Evolutionary conservation across 2,113 vertebrate genomes (phyloP), one percentile per base, ranked within the genome.

Genomic region (Forbesichthys agassizii): DNA sequence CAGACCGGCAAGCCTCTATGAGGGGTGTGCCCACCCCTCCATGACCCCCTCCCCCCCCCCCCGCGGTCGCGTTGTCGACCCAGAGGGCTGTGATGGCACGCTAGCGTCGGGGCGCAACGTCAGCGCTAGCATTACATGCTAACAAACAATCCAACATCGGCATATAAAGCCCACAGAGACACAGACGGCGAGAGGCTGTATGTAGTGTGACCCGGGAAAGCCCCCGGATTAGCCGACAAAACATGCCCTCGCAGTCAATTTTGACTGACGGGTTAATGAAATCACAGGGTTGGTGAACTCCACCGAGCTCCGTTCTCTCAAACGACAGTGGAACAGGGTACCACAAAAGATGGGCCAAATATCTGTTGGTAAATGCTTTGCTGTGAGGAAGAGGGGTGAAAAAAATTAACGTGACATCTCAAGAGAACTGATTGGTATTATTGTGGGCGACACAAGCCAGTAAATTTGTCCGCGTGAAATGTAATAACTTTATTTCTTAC

Each of bases 31-130:
- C 78, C 62, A 77, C 70, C 77, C 62, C 81, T 66, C 33, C 55
- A 4, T 90, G 88, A 86, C 87, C 83, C 66, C 36, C 54, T 33
- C 56, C 80, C 74, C 72, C 61, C 74, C 69, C 46, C 75, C 61
- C 74, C 80, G 87, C 79, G 83, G 27, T 27, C 27, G 27, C 27
- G 27, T 27, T 27, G 1, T 27, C 27, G 27, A 27, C 1, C 1
- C 36, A 70, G 42, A 53, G 1, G 4, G 60, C 83, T 7, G 36
- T 5, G 7, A 42, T 5, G 36, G 36, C 36, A 7, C 66, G 64
- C 77, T 63, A 42, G 75, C 71, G 75, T 13, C 46, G 73, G 61
- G 59, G 71, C 78, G 60, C 36, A 42, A 8, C 36, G 1, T 42
- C 36, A 42, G 36, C 0, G 27, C 27, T 27, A 27, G 27, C 27